Base-by-base conservation (phyloP, 2,888 invertebrate genomes). In the Tuta absoluta region DNA sequence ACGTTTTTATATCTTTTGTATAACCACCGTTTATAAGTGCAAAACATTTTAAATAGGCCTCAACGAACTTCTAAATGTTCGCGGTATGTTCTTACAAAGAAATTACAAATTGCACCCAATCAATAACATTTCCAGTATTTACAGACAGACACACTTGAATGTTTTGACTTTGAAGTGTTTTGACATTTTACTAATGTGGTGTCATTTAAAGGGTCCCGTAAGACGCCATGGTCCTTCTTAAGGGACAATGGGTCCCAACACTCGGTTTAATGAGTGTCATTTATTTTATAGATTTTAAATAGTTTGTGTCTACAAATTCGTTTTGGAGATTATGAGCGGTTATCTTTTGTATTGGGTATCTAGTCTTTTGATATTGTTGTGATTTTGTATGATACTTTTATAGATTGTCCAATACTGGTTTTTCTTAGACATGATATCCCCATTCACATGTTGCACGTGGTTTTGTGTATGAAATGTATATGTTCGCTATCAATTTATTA, bases 151-250 rank as follows among this genome's bases (percentile, higher is more conserved):
- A 14, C 77, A 73, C 80, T 85, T 74, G 72, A 81, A 80, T 74
- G 73, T 75, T 78, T 73, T 77, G 75, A 51, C 79, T 88, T 89
- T 89, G 87, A 89, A 86, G 79, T 91, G 90, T 91, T 91, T 84
- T 90, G 91, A 91, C 91, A 88, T 84, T 86, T 89, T 88, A 91
- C 90, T 91, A 91, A 91, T 91, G 89, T 72, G 84, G 61, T 80
- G 82, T 85, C 87, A 82, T 91, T 90, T 88, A 70, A 74, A 73
- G 79, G 82, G 80, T 82, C 83, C 81, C 85, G 75, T 67, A 80
- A 80, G 82, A 82, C 75, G 81, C 80, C 75, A 79, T 74, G 75
- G 75, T 73, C 70, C 80, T 86, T 85, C 80, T 82, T 67, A 65
- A 63, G 65, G 63, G 70, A 89, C 87, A 90, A 90, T 82, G 73